Conservation (phyloP, 2,888 invertebrate genomes). For the Dione juno region DNA sequence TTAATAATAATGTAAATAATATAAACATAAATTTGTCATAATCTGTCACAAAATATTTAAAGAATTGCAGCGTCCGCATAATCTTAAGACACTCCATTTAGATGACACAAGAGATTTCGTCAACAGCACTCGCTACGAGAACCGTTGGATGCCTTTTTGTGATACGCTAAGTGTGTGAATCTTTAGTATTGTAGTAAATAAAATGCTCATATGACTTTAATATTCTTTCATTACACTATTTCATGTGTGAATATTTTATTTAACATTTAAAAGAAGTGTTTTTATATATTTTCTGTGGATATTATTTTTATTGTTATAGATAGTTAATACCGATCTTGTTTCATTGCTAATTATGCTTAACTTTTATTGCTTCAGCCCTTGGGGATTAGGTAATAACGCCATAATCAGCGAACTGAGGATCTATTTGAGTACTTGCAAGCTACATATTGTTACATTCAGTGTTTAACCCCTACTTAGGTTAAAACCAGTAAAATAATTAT, state of each 20-base stretch:
- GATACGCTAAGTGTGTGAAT: constrained; percentile 37
- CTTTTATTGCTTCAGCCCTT: too few relatives aligned
- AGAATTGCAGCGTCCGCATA: constrained; percentile 35
- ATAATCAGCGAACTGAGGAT: too few relatives aligned
- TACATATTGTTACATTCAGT: too few relatives aligned
- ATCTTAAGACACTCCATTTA: constrained; percentile 37
- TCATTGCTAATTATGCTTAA: too few relatives aligned
- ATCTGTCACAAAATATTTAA: constrained; percentile 15
- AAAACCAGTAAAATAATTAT: neutral
- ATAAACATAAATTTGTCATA: neutral
- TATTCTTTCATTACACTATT: neutral
- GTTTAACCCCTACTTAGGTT: neutral
- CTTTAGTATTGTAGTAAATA: constrained; percentile 27
- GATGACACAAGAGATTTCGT: constrained; percentile 45
- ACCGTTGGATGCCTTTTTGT: constrained; percentile 42
- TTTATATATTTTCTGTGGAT: neutral
- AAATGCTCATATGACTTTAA: constrained; percentile 7
- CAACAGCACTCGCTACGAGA: constrained; percentile 38
- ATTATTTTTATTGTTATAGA: neutral
- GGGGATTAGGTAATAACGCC: too few relatives aligned
- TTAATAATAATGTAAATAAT: neutral
- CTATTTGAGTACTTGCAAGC: too few relatives aligned
- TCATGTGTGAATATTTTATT: neutral
- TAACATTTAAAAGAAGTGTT: too few relatives aligned
- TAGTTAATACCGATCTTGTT: neutral